Conservation (phyloP, 2,113 vertebrate genomes). For the Nycticorax nycticorax region DNA sequence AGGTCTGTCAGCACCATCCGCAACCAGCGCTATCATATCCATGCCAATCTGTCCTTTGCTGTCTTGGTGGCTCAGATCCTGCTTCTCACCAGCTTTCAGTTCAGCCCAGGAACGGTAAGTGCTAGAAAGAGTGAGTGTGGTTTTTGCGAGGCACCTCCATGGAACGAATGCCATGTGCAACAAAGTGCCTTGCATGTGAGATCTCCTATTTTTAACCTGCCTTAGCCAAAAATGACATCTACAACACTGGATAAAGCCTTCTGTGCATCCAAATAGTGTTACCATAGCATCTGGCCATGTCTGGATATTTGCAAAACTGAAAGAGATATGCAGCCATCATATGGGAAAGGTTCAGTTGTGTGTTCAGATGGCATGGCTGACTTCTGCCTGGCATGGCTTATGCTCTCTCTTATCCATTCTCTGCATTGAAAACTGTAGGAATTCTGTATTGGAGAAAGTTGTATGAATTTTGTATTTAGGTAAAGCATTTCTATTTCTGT, state of each 20-base stretch:
- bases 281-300: background rate
- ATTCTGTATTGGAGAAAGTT: background rate
- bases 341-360: background rate
- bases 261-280: background rate
- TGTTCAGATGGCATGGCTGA: background rate
- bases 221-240: background rate
- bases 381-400: background rate
- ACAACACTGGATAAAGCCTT: background rate
- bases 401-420: background rate
- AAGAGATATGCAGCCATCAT: background rate
- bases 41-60: conserved; percentile 91
- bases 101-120: conserved; percentile 84
- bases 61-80: conserved; percentile 92
- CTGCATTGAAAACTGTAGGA: background rate
- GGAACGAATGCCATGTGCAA: background rate
- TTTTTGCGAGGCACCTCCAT: background rate
- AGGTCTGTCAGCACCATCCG: conserved; percentile 93
- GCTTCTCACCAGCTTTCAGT: conserved; percentile 88
- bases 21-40: conserved; percentile 96
- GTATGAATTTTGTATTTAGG: background rate
- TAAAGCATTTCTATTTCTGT: background rate
- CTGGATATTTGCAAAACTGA: background rate
- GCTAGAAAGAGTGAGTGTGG: no score
- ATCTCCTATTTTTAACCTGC: background rate
- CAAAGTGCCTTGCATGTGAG: accelerated